These are phyloP conservation scores for Parambassis ranga DNA, from an alignment of 2,797 vertebrate genomes.

Conservation along the genomic window DNA sequence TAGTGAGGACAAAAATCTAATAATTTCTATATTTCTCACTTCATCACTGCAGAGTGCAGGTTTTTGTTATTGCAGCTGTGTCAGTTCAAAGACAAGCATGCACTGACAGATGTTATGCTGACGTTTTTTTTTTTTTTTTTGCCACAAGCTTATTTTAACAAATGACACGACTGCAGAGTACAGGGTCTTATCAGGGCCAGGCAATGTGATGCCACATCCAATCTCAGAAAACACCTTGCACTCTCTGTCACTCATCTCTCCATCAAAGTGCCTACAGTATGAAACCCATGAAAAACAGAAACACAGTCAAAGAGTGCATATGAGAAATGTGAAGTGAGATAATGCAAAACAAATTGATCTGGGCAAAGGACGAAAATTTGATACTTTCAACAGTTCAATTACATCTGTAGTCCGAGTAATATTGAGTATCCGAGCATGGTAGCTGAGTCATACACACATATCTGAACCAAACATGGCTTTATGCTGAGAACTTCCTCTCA, in stretches of 20 bases:
- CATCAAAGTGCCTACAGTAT: slow-evolving; percentile 12
- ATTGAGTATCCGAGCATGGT: too few relatives aligned
- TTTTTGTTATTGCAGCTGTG: slow-evolving; percentile 12
- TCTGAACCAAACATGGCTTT: too few relatives aligned
- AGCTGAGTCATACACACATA: too few relatives aligned
- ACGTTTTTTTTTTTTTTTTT: slow-evolving; percentile 30
- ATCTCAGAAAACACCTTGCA: slow-evolving; percentile 55
- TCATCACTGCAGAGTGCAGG: neutral
- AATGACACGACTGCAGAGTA: slow-evolving; percentile 33
- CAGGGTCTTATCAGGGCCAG: slow-evolving; percentile 32
- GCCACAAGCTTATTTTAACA: slow-evolving; percentile 39
- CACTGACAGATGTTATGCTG: slow-evolving; percentile 23
- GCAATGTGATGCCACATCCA: slow-evolving; percentile 36
- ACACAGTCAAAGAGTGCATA: neutral
- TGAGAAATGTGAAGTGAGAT: neutral
- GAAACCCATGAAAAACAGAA: slow-evolving; percentile 2
- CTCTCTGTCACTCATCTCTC: slow-evolving; percentile 45
- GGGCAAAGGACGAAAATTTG: too few relatives aligned
- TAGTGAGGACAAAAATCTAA: neutral
- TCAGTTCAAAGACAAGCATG: slow-evolving; percentile 1
- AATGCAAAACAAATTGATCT: neutral
- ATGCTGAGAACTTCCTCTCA: too few relatives aligned
- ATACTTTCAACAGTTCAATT: too few relatives aligned
- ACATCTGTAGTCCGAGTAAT: too few relatives aligned
- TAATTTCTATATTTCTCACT: neutral